Evolutionary conservation across 1,140 invertebrate species (phyloP).

Genomic region (Drosophila navojoa): DNA sequence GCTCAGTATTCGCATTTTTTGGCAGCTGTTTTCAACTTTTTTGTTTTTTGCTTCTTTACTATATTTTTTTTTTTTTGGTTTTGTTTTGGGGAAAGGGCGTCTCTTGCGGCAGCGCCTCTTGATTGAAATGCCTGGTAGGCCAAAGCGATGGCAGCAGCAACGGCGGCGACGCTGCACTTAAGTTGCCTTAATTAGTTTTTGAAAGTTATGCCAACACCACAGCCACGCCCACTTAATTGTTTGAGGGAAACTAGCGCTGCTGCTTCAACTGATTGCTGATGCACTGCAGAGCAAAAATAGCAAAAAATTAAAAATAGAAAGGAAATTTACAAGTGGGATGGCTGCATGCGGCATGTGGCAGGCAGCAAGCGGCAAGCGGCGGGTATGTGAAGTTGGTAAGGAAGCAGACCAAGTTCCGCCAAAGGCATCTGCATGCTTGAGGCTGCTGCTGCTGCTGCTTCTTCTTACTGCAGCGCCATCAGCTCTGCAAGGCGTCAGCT

Average conservation of each 20-base stretch:
- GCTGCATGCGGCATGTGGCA: too few relatives aligned
- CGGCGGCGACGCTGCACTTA: slow-evolving; percentile 63
- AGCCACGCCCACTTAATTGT: slow-evolving; percentile 75
- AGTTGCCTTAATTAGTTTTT: slow-evolving; percentile 83
- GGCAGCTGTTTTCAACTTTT: slow-evolving; percentile 37
- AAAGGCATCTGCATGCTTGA: slow-evolving; percentile 33
- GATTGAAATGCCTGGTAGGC: slow-evolving; percentile 78
- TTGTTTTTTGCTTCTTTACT: background rate
- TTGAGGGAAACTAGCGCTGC: slow-evolving; percentile 30
- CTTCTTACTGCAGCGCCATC: background rate
- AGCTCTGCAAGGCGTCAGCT: slow-evolving; percentile 27
- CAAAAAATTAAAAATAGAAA: background rate
- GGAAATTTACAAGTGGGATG: slow-evolving; percentile 20
- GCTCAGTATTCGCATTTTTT: slow-evolving; percentile 52
- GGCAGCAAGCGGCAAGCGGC: too few relatives aligned
- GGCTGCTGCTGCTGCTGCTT: slow-evolving; percentile 16
- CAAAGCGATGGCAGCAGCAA: slow-evolving; percentile 30
- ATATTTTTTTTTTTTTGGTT: background rate
- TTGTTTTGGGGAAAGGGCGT: slow-evolving; percentile 7
- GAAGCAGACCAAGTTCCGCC: slow-evolving; percentile 30
- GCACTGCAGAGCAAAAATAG: slow-evolving; percentile 11
- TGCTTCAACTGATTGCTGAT: slow-evolving; percentile 56
- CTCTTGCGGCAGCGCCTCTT: slow-evolving; percentile 64
- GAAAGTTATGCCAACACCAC: slow-evolving; percentile 78
- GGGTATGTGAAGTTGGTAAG: slow-evolving; percentile 12